A percentile compares a stretch with the other conserved stretches of the same genome.
These are phyloP conservation scores for Sardinella longiceps DNA, from an alignment of 2,797 vertebrate genomes.

Conservation along the genomic window DNA sequence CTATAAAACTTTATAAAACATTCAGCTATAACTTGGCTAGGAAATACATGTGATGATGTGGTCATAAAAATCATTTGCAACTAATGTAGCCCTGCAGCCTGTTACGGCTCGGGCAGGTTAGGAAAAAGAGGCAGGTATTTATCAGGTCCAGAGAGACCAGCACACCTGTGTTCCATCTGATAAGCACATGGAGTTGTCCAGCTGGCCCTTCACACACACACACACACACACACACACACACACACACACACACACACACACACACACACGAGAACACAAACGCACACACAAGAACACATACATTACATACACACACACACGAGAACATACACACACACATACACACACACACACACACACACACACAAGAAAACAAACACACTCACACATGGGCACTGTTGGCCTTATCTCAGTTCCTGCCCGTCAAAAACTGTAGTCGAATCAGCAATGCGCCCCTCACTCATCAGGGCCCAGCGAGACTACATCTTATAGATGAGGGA, in stretches of 20 bases:
- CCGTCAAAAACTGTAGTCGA: background rate
- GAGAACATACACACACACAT: background rate
- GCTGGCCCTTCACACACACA: conserved; percentile 46
- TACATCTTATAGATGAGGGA: background rate
- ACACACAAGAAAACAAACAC: background rate
- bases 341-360: background rate
- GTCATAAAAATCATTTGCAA: background rate
- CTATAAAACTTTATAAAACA: background rate
- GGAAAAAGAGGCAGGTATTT: background rate
- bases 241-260: background rate
- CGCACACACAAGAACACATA: background rate
- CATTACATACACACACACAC: background rate
- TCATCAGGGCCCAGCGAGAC: background rate
- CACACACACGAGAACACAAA: background rate
- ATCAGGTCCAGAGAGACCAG: conserved; percentile 31
- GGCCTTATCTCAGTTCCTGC: background rate
- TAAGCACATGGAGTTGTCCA: conserved; percentile 55
- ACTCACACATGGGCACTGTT: background rate
- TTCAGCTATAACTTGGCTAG: background rate
- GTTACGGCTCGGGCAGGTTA: background rate
- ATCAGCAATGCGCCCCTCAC: background rate
- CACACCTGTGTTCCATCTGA: conserved; percentile 60
- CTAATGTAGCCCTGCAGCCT: background rate
- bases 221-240: background rate
- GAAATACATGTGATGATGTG: background rate